Conservation (phyloP, 1,140 invertebrate species). For the Drosophila suzukii region DNA sequence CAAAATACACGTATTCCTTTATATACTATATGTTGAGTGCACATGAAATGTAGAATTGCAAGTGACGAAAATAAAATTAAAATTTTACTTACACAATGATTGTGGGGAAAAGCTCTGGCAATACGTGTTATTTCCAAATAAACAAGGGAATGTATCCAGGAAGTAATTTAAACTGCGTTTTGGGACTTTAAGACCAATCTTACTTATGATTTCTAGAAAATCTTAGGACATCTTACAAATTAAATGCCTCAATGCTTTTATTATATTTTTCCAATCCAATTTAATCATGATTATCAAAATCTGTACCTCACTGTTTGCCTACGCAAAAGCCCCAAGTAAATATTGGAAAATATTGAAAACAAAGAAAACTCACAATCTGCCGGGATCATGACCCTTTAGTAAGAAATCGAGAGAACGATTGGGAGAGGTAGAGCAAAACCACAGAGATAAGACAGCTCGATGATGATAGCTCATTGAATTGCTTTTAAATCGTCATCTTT, state of each 20-base stretch:
- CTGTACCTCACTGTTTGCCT: neutral
- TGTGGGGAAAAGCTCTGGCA: constrained; percentile 14
- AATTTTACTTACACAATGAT: constrained; percentile 12
- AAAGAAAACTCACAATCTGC: constrained; percentile 47
- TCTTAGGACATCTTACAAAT: neutral
- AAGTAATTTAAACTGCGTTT: neutral
- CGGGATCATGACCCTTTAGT: constrained; percentile 30
- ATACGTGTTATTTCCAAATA: constrained; percentile 21
- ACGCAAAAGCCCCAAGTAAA: constrained; percentile 17
- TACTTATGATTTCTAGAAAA: neutral
- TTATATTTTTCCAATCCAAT: neutral
- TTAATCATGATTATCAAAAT: neutral
- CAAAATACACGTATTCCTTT: constrained; percentile 25
- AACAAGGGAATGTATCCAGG: constrained; percentile 2
- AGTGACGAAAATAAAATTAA: constrained; percentile 55
- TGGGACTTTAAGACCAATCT: neutral
- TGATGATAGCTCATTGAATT: constrained; percentile 17
- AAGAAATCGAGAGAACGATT: neutral
- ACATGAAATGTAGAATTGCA: constrained; percentile 44
- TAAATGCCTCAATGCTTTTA: neutral
- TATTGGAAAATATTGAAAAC: constrained; percentile 51
- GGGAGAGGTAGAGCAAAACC: neutral
- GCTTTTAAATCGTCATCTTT: constrained; percentile 30
- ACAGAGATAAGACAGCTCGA: constrained; percentile 14
- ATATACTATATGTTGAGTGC: constrained; percentile 36